These are phyloP conservation scores for Lasioglossum marginatum DNA, from an alignment of 2,888 invertebrate species.

Conservation along the genomic window DNA sequence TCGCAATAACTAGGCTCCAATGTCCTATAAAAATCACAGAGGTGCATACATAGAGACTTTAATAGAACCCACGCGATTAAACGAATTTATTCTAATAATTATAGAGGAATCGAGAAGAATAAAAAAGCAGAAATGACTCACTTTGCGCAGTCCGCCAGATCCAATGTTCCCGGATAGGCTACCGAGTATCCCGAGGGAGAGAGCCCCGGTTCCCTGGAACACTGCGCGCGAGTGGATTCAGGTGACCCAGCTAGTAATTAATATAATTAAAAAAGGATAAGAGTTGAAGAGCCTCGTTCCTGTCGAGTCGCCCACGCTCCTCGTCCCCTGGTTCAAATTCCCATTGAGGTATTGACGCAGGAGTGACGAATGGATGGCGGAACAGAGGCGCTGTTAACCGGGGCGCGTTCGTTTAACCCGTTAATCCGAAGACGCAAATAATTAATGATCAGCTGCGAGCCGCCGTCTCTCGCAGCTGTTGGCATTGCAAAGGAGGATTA, in stretches of 20 bases:
- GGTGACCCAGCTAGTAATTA: slow-evolving; percentile 1
- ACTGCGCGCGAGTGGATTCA: not conserved
- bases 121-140: not conserved
- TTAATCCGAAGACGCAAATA: slow-evolving; percentile 67
- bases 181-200: not conserved
- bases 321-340: not conserved
- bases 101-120: not conserved
- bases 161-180: not conserved
- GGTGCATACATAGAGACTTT: not conserved
- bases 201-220: not conserved
- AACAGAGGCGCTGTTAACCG: slow-evolving; percentile 33
- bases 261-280: slow-evolving; percentile 7
- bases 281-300: not conserved
- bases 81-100: not conserved
- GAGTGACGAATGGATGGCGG: slow-evolving; percentile 27
- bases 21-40: not conserved
- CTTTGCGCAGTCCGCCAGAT: not conserved
- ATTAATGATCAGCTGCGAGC: slow-evolving; percentile 68
- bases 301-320: not conserved
- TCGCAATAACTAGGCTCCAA: not conserved
- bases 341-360: slow-evolving; percentile 10
- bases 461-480: slow-evolving; percentile 65
- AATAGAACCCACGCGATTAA: not conserved
- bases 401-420: slow-evolving; percentile 47
- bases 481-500: slow-evolving; percentile 65